Evolutionary conservation across 30 jellyfish, hydroid and myxozoan species (phyloP).

Genomic region (Cassiopea andromeda): DNA sequence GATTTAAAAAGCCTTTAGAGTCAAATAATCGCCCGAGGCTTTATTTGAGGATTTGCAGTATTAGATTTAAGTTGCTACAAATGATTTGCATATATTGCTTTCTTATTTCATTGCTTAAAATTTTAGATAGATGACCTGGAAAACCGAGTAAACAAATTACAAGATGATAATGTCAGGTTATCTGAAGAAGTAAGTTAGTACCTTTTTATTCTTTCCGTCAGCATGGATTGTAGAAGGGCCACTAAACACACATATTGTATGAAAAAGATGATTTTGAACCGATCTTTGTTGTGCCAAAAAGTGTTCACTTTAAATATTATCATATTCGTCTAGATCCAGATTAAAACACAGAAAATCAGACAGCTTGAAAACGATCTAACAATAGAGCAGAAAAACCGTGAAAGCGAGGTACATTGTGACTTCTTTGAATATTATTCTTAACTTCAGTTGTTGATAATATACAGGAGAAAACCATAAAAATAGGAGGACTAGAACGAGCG

Average conservation of each 20-base stretch:
- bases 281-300: neutral
- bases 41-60: too few species aligned
- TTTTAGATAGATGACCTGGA: constrained; percentile 55
- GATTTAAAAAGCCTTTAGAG: too few species aligned
- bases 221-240: too few species aligned
- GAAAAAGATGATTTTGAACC: too few species aligned
- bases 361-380: constrained; percentile 26
- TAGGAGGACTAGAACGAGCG: too few species aligned
- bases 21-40: too few species aligned
- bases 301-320: neutral
- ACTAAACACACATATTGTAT: too few species aligned
- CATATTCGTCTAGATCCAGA: constrained; percentile 34
- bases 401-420: constrained; percentile 42
- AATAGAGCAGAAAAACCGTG: constrained; percentile 43
- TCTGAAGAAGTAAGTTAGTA: constrained; percentile 47
- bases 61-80: too few species aligned
- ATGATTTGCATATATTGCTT: too few species aligned
- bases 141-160: constrained; percentile 38
- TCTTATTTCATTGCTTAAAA: neutral
- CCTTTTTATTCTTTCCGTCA: too few species aligned
- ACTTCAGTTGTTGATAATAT: too few species aligned
- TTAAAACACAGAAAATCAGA: constrained; percentile 19
- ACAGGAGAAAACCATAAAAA: too few species aligned
- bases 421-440: neutral
- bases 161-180: constrained; percentile 43